A percentile compares a stretch with the other conserved stretches of the same genome.
These are phyloP conservation scores for Adelges cooleyi DNA, from an alignment of 1,140 invertebrate species.

Conservation along the genomic window DNA sequence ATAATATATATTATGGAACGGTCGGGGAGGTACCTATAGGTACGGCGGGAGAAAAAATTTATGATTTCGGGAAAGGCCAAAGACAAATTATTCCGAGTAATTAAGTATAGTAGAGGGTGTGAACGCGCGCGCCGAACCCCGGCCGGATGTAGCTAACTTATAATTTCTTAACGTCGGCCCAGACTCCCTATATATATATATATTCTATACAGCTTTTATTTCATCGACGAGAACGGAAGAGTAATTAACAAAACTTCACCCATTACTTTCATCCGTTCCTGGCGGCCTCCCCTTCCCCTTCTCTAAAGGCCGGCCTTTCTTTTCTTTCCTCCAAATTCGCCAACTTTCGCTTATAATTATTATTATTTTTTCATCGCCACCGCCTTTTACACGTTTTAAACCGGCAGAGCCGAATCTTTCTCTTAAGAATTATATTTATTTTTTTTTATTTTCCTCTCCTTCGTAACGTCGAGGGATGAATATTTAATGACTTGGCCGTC, in stretches of 20 bases:
- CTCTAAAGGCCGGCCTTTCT: neutral
- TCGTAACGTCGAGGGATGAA: too few relatives aligned
- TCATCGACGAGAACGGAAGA: constrained; percentile 26
- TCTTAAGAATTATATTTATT: too few relatives aligned
- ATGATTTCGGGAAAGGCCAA: constrained; percentile 23
- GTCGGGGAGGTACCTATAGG: too few relatives aligned
- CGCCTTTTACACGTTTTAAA: neutral
- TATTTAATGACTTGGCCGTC: too few relatives aligned
- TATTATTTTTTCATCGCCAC: neutral
- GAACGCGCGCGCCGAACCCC: neutral
- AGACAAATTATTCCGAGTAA: constrained; percentile 29
- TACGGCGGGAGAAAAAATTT: constrained; percentile 16
- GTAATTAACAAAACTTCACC: constrained; percentile 29
- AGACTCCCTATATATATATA: too few relatives aligned
- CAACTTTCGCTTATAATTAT: constrained; percentile 3
- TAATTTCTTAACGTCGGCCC: constrained; percentile 13
- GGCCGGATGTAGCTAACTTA: constrained; percentile 25
- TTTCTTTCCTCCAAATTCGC: constrained; percentile 4
- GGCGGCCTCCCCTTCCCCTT: neutral
- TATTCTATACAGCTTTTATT: constrained; percentile 27
- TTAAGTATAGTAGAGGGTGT: constrained; percentile 27
- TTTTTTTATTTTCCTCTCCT: too few relatives aligned
- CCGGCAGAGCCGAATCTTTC: too few relatives aligned
- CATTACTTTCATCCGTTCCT: constrained; percentile 26
- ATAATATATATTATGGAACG: too few relatives aligned